Base-by-base conservation (phyloP, 64 coral and sea anemone genomes). In the Porites lutea region DNA sequence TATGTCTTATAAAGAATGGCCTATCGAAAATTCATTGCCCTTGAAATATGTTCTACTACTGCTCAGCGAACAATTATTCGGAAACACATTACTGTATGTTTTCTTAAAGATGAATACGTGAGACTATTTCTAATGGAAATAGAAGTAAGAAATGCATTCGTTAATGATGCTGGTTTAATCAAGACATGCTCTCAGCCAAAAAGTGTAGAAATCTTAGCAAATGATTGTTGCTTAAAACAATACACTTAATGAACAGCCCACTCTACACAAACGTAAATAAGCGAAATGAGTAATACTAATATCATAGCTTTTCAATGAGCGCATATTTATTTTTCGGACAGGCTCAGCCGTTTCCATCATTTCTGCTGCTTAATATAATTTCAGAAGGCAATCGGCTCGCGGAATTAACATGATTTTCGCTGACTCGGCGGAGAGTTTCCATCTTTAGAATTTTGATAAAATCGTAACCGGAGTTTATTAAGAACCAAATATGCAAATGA, bases 401-500 rank as follows among this genome's bases (percentile, higher is more conserved):
- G 27, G 27, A 37, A 37, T 37, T 37, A 37, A 37, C 27, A 37
- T 37, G 27, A 37, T 37, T 37, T 37, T 37, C 27, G 27, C 27
- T 37, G 27, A 37, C 27, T 37, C 27, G 27, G 27, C 27, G 13
- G n/a, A 21, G 23, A 15, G n/a, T 61, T 3, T 10, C 8, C 5
- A 58, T 44, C 16, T 13, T 62, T 46, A 13, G 20, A 80, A 13
- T 61, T 60, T 60, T 11, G 21, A 67, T 52, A n/a, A 51, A 21
- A n/a, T 54, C 48, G 48, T 48, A 78, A 54, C 75, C 18, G 45
- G 11, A 83, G 45, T 48, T 83, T 83, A 63, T 83, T 83, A 83
- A 83, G 47, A 83, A 48, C 14, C 19, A 4, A 1, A n/a, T 83
- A 83, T 83, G 80, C 80, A 67, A 83, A 83, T 83, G 80, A 67